Evolutionary conservation across 2,113 vertebrate species (phyloP).

Genomic region (Pteropus alecto): DNA sequence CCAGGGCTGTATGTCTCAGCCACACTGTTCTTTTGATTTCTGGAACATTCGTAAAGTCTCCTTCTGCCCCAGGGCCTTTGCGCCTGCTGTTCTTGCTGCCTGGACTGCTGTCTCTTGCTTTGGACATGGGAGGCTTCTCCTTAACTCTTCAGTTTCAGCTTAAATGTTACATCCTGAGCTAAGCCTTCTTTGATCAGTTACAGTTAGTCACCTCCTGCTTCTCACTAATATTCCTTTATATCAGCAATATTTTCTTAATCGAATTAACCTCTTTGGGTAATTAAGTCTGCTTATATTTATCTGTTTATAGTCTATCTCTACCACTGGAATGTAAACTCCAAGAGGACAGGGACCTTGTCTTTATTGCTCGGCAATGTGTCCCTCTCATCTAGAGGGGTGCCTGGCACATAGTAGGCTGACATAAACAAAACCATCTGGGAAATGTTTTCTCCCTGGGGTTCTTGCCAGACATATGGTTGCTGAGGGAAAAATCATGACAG

Average conservation of each 20-base stretch:
- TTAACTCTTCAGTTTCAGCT: background rate
- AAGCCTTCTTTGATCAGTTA: background rate
- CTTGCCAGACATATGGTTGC: slow-evolving; percentile 70
- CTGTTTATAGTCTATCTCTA: background rate
- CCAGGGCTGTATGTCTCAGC: background rate
- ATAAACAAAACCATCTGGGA: slow-evolving; percentile 67
- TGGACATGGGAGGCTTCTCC: background rate
- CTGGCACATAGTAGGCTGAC: slow-evolving; percentile 69
- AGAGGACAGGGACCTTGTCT: slow-evolving; percentile 49
- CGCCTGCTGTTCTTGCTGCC: background rate
- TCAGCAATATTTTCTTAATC: background rate
- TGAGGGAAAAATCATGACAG: slow-evolving; percentile 55
- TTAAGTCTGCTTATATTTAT: slow-evolving; percentile 2
- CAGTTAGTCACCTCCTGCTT: background rate
- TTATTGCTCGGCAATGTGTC: background rate
- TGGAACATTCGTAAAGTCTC: slow-evolving; percentile 10
- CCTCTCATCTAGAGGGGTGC: background rate
- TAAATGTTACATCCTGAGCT: background rate
- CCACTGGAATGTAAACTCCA: slow-evolving; percentile 33
- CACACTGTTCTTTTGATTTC: background rate
- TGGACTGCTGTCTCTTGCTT: background rate
- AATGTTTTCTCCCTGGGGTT: slow-evolving; percentile 55
- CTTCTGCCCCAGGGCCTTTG: slow-evolving; percentile 60
- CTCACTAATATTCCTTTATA: background rate
- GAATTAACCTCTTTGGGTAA: background rate